These are phyloP conservation scores for Cyclophora punctaria DNA, from an alignment of 2,888 invertebrate species.

Conservation along the genomic window DNA sequence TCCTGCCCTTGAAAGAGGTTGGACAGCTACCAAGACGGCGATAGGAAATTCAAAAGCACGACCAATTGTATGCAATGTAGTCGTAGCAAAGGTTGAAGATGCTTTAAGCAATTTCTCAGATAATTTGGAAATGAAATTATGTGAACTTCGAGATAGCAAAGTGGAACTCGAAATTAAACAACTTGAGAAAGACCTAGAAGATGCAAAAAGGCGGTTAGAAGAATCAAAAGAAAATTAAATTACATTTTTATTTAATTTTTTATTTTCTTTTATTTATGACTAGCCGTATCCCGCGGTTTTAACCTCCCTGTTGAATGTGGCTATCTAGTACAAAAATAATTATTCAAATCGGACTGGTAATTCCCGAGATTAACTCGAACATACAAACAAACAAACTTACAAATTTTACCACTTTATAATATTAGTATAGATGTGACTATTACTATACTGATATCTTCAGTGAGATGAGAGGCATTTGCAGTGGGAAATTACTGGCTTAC, in stretches of 20 bases:
- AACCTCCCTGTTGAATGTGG: too few species aligned
- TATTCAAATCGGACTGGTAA: too few species aligned
- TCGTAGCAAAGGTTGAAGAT: constrained; percentile 38
- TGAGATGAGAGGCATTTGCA: too few species aligned
- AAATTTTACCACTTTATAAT: too few species aligned
- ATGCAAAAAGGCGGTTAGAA: constrained; percentile 31
- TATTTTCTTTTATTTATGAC: too few species aligned
- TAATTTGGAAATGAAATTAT: constrained; percentile 28
- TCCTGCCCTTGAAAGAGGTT: constrained; percentile 41
- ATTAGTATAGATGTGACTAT: too few species aligned
- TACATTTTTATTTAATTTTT: background rate
- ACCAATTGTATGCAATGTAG: constrained; percentile 36
- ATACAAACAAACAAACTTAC: too few species aligned
- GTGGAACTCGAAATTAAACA: constrained; percentile 41
- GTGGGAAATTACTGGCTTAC: too few species aligned
- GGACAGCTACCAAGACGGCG: constrained; percentile 36
- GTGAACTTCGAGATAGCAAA: constrained; percentile 33
- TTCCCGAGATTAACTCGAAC: too few species aligned
- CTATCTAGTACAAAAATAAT: too few species aligned
- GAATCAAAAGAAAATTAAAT: background rate
- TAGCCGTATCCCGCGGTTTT: too few species aligned
- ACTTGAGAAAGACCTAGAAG: constrained; percentile 45
- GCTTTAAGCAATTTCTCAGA: constrained; percentile 22
- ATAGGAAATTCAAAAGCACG: constrained; percentile 34
- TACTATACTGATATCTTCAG: too few species aligned